Evolutionary conservation across 2,888 invertebrate species (phyloP).

Genomic region (Polylopha cassiicola): DNA sequence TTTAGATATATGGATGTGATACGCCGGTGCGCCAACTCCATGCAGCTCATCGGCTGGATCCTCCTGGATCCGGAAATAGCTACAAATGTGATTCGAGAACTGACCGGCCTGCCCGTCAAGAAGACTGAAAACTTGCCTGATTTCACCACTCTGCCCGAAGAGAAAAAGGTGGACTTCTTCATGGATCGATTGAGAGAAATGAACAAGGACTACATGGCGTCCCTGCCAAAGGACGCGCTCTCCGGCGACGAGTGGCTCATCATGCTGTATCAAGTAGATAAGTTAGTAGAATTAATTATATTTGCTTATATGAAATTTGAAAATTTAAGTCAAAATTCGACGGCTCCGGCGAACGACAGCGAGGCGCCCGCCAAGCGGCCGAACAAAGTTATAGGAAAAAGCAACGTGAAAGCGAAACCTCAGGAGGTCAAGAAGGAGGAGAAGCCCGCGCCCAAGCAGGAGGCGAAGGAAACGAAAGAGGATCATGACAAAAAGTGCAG

Average conservation of each 20-base stretch:
- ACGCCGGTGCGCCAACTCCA: conserved; percentile 54
- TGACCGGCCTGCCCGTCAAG: conserved; percentile 50
- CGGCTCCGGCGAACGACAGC: conserved; percentile 53
- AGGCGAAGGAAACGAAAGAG: conserved; percentile 29
- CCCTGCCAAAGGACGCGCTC: conserved; percentile 52
- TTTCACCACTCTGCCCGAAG: conserved; percentile 39
- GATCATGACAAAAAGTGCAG: conserved; percentile 42
- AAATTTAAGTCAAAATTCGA: conserved; percentile 31
- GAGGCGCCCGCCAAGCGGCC: conserved; percentile 66
- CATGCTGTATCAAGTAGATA: conserved; percentile 57
- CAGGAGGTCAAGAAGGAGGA: conserved; percentile 31
- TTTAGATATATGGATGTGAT: conserved; percentile 63
- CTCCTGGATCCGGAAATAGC: conserved; percentile 55
- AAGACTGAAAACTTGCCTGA: conserved; percentile 46
- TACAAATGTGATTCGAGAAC: conserved; percentile 53
- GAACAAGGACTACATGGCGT: conserved; percentile 58
- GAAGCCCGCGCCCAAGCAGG: conserved; percentile 28
- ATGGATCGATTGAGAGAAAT: conserved; percentile 50
- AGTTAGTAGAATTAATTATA: conserved; percentile 51
- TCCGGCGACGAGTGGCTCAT: conserved; percentile 66
- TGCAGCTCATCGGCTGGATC: conserved; percentile 53
- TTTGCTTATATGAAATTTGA: conserved; percentile 50
- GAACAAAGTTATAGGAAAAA: conserved; percentile 64
- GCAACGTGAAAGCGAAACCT: conserved; percentile 40
- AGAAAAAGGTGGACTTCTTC: conserved; percentile 56